Percentiles rank a stretch among this genome's conserved stretches.
Conservation (phyloP, 1,140 invertebrate genomes). For the Drosophila sturtevanti region DNA sequence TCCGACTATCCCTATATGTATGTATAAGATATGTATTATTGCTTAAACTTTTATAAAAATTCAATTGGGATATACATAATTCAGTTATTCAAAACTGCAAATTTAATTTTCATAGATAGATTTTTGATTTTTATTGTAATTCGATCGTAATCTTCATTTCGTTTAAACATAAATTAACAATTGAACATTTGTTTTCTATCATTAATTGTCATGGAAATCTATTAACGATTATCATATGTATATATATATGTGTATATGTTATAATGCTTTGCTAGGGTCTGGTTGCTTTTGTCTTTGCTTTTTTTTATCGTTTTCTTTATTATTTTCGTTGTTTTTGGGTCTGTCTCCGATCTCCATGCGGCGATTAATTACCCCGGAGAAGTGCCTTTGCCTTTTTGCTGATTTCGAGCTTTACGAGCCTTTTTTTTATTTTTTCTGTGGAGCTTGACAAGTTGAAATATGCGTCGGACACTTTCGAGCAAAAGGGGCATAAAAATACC, state of each 20-base stretch:
- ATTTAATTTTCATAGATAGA: no score
- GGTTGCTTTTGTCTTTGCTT: conserved; percentile 8
- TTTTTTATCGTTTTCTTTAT: conserved; percentile 4
- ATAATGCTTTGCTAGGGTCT: conserved; percentile 18
- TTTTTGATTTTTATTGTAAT: no score
- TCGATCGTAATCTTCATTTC: no score
- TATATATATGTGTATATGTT: not conserved
- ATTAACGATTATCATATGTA: not conserved
- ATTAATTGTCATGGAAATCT: not conserved
- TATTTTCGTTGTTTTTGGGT: conserved; percentile 4
- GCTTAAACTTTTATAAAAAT: no score
- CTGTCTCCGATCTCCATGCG: conserved; percentile 48
- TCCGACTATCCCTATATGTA: no score
- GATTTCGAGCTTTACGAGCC: conserved; percentile 77
- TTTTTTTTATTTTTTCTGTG: conserved; percentile 60
- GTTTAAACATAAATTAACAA: not conserved
- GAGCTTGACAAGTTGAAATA: conserved; percentile 72
- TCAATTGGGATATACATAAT: no score
- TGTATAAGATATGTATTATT: no score
- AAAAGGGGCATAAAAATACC: conserved; percentile 68
- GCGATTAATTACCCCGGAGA: conserved; percentile 70
- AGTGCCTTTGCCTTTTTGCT: conserved; percentile 57
- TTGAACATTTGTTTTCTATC: not conserved
- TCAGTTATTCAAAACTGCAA: no score
- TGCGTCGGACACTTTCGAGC: conserved; percentile 68